phyloP scores from a whole-genome alignment of 1,140 invertebrate genomes.

The Drosophila sp. region DNA sequence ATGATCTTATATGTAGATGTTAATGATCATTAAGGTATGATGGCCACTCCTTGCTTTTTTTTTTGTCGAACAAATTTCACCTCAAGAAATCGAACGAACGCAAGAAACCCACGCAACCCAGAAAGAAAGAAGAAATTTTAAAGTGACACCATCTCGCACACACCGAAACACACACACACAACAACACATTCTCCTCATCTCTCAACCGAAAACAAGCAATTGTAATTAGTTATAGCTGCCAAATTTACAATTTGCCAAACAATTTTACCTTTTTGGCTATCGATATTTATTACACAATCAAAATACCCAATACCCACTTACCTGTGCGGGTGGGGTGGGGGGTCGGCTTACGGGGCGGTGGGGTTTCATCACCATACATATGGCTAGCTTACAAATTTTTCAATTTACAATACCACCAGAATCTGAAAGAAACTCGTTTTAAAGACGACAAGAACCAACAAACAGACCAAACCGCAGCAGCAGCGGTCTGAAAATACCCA shows the following conservation, averaged over 20 bases:
- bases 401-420: constrained; percentile 13
- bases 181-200: neutral
- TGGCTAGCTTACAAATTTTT: constrained; percentile 70
- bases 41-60: constrained; percentile 57
- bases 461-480: constrained; percentile 30
- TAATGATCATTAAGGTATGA: constrained; percentile 39
- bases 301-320: constrained; percentile 33
- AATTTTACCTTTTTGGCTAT: constrained; percentile 41
- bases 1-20: constrained; percentile 4
- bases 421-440: constrained; percentile 51
- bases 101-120: constrained; percentile 43
- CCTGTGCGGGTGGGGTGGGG: no score
- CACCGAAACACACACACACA: neutral
- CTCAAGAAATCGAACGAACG: constrained; percentile 50
- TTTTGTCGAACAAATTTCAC: constrained; percentile 50
- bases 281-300: constrained; percentile 65
- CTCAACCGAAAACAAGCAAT: constrained; percentile 22
- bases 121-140: constrained; percentile 49
- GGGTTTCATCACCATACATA: constrained; percentile 71
- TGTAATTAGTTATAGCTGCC: constrained; percentile 18
- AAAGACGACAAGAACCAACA: constrained; percentile 16
- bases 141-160: constrained; percentile 53
- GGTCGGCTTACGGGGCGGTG: no score
- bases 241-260: constrained; percentile 32
- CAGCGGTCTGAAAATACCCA: constrained; percentile 25